Evolutionary conservation across 2,888 invertebrate species (phyloP), one percentile per base, ranked within the genome.

Genomic region (Hypena proboscidalis): DNA sequence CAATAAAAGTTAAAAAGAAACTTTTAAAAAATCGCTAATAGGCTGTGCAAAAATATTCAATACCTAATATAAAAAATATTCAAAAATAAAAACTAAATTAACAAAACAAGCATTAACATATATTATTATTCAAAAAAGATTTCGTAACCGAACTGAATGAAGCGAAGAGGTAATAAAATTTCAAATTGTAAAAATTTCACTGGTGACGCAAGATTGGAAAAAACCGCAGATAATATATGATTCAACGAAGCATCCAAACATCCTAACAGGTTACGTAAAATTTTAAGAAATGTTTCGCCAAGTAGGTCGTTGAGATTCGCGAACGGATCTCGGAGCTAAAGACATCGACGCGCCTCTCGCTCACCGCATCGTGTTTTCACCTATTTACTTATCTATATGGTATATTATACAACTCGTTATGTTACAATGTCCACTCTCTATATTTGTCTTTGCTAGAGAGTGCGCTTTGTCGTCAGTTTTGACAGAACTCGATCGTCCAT

Each of bases 231-330:
- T 15, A 7, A 58, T 47, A 58, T 44, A 61, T 67, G 68, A 64
- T 62, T 42, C 58, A 67, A 74, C 61, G n/a, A n/a, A n/a, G n/a
- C n/a, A 51, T 41, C 37, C 40, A 37, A 51, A 57, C 58, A 61
- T 69, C 66, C 60, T 67, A 61, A 50, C 51, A 54, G 41, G 51
- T 73, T 73, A 71, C 65, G 71, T 70, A 71, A 73, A 64, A n/a
- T 50, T 32, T 42, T 48, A 52, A 58, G 58, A 62, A 58, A 71
- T 66, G 51, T 60, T 33, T 29, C 3, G 13, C 48, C 46, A 74
- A 66, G 75, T 74, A 58, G 70, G 74, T 74, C 72, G 21, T 42
- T 42, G 52, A 50, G 60, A 70, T 72, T 74, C 48, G 63, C 70
- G 59, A 60, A 61, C 70, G 70, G 46, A 64, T 50, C 62, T 55